These are phyloP conservation scores for Rhagonycha lutea DNA, from an alignment of 2,888 invertebrate genomes.

Conservation along the genomic window DNA sequence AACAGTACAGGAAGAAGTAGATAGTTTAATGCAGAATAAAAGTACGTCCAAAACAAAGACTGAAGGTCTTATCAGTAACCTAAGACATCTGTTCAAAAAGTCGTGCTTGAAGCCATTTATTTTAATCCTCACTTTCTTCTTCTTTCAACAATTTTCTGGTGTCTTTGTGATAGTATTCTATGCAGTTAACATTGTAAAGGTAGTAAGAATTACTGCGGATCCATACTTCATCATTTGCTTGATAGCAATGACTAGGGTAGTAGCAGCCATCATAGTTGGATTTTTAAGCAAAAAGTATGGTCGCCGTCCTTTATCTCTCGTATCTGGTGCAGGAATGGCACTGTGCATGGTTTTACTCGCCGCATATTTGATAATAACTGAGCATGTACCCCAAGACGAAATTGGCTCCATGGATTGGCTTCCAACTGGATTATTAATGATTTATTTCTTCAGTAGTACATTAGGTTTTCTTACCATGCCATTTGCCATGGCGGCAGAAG, in stretches of 20 bases:
- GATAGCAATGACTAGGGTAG: slow-evolving; percentile 57
- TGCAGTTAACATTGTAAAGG: slow-evolving; percentile 58
- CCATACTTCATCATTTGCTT: slow-evolving; percentile 58
- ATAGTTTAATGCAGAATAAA: slow-evolving; percentile 38
- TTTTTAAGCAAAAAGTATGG: slow-evolving; percentile 60
- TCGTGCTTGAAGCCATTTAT: slow-evolving; percentile 56
- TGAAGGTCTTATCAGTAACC: slow-evolving; percentile 36
- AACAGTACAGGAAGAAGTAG: slow-evolving; percentile 44
- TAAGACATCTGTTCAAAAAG: slow-evolving; percentile 47
- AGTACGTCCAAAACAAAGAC: slow-evolving; percentile 29
- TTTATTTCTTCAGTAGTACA: slow-evolving; percentile 59
- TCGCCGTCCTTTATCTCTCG: slow-evolving; percentile 60
- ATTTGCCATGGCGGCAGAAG: slow-evolving; percentile 62
- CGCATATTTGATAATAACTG: slow-evolving; percentile 49
- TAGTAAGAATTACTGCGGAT: slow-evolving; percentile 56
- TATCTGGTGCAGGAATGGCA: slow-evolving; percentile 62
- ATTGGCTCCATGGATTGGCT: slow-evolving; percentile 45
- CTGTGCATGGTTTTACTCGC: slow-evolving; percentile 59
- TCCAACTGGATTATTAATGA: slow-evolving; percentile 54
- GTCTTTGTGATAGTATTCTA: slow-evolving; percentile 62
- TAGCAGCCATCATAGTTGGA: slow-evolving; percentile 55
- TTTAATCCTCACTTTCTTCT: slow-evolving; percentile 58
- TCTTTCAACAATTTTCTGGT: slow-evolving; percentile 64
- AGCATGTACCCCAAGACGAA: slow-evolving; percentile 39
- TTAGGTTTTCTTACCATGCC: slow-evolving; percentile 62